These are phyloP conservation scores for Andrena bicolor DNA, from an alignment of 2,888 invertebrate genomes.

Conservation along the genomic window DNA sequence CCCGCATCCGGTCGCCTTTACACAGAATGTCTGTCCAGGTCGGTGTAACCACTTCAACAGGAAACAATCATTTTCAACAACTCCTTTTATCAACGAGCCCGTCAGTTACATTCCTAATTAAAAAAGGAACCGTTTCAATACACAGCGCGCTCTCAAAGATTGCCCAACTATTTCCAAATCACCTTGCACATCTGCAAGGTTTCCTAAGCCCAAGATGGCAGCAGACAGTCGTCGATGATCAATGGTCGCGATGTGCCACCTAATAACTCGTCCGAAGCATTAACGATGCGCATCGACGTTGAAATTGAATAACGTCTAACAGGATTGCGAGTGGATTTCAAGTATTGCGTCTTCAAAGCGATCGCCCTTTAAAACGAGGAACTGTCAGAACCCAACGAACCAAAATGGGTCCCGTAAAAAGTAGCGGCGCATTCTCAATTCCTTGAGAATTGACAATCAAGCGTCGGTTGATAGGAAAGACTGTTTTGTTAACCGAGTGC, in stretches of 20 bases:
- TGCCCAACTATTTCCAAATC: not conserved
- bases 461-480: too few relatives aligned
- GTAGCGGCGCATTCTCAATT: not conserved
- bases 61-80: too few relatives aligned
- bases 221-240: not conserved
- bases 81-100: too few relatives aligned
- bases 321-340: not conserved
- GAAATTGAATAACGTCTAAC: constrained; percentile 5
- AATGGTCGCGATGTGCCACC: not conserved
- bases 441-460: not conserved
- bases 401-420: not conserved
- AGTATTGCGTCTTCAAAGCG: not conserved
- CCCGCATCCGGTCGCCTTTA: too few relatives aligned
- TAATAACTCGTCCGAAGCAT: not conserved
- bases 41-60: too few relatives aligned
- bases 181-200: not conserved
- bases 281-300: constrained; percentile 1
- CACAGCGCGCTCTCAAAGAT: not conserved
- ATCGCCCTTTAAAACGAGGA: not conserved
- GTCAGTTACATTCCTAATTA: too few relatives aligned
- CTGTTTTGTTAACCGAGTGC: not conserved
- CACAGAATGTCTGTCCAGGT: too few relatives aligned
- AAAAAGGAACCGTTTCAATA: too few relatives aligned
- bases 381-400: not conserved
- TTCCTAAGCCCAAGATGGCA: not conserved